Base-by-base conservation (phyloP, 2,888 invertebrate species). In the Aphidius colemani region DNA sequence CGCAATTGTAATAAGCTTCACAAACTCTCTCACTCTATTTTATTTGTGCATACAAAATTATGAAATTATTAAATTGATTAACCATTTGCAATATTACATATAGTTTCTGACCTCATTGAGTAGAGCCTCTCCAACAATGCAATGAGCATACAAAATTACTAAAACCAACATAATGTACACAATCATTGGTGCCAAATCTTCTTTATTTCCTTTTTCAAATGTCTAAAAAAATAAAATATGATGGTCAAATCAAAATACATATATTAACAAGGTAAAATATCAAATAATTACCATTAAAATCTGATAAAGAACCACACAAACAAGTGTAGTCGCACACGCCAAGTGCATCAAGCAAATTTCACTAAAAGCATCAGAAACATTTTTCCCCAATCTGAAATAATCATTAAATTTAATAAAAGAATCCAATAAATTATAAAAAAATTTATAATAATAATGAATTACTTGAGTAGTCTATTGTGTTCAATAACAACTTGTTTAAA, bases 1-100 rank as follows among this genome's bases (percentile, higher is more conserved):
- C 80, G 1, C 85, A 83, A 65, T 85, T 83, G 66, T 84, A 86
- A n/a, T 85, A 86, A 3, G 87, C 87, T 58, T 84, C 80, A 3
- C 80, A 78, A 2, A 87, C 79, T 60, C 82, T 82, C 48, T 75
- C 73, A 64, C 86, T 87, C 87, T 75, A 30, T 30, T 30, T 30
- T 5, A 30, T 30, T 5, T 30, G 5, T 30, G 5, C 5, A 30
- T 5, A 30, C 30, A 30, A 30, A 30, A 18, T 18, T 30, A 30
- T 30, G 5, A 18, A 18, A 18, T 18, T 18, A 30, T 5, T 30
- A 30, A 30, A 2, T 30, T 0, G 2, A 30, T 30, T 5, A 30
- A 30, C 30, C 0, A 30, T 30, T n/a, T n/a, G n/a, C 5, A 5
- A 30, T 30, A 30, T 30, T 30, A 30, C 5, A 30, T 30, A 30